phyloP scores from a whole-genome alignment of 1,140 invertebrate genomes.

The Aphis gossypii region DNA sequence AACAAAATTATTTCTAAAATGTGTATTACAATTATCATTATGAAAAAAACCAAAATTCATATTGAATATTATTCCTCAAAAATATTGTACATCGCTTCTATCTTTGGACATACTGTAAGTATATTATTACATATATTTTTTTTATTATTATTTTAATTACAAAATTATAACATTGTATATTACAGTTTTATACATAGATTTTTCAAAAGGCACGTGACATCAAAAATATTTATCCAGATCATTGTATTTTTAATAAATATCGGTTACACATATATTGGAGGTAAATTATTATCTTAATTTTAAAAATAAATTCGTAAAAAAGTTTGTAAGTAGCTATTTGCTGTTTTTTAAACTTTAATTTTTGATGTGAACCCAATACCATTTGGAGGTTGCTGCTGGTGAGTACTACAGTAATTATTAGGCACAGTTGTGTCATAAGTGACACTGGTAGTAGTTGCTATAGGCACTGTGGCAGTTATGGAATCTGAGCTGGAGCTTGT shows the following conservation, averaged over 20 bases:
- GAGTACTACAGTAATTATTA: slow-evolving; percentile 26
- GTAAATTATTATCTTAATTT: slow-evolving; percentile 18
- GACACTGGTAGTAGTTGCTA: not conserved
- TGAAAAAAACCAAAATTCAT: not conserved
- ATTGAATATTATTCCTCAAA: not conserved
- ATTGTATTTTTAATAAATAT: not conserved
- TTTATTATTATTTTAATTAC: not conserved
- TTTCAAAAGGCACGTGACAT: slow-evolving; percentile 31
- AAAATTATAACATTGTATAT: slow-evolving; percentile 14
- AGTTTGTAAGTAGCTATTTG: not conserved
- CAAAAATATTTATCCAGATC: not conserved
- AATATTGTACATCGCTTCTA: not conserved
- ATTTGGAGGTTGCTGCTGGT: not conserved
- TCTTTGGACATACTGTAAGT: not conserved
- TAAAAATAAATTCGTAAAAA: slow-evolving; percentile 44
- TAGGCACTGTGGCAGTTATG: slow-evolving; percentile 11
- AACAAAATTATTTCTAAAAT: not conserved
- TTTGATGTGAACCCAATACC: slow-evolving; percentile 33
- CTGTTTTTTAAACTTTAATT: slow-evolving; percentile 28
- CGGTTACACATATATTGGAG: not conserved
- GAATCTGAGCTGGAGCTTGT: not conserved
- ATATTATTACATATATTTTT: not conserved
- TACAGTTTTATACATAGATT: slow-evolving; percentile 29
- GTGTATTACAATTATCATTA: not conserved
- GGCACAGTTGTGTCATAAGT: not conserved